A percentile compares a stretch with the other conserved stretches of the same genome.
Conservation (phyloP, 1,140 invertebrate genomes). For the Reticulitermes speratus region DNA sequence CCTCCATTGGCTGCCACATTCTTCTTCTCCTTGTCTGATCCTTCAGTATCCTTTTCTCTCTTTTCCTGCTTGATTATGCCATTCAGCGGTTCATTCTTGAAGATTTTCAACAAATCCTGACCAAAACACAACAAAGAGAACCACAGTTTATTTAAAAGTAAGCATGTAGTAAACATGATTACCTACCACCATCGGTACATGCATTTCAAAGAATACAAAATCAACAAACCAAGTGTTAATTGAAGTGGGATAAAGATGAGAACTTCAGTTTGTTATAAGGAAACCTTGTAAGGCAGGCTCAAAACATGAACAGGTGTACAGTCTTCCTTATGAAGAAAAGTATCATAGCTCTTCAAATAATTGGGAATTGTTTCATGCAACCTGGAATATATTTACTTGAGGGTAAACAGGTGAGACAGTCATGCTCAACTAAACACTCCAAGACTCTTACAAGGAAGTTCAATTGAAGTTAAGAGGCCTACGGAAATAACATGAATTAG, state of each 20-base stretch:
- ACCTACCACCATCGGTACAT: not conserved
- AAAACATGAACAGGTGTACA: no score
- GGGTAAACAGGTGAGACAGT: no score
- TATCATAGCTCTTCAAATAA: no score
- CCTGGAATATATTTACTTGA: no score
- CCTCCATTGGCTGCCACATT: conserved; percentile 52
- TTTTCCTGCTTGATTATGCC: conserved; percentile 58
- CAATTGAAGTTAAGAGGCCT: no score
- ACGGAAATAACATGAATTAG: no score
- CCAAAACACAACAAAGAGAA: conserved; percentile 14
- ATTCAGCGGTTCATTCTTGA: conserved; percentile 46
- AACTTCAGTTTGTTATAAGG: not conserved
- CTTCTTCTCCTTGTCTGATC: conserved; percentile 53
- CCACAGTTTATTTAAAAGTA: not conserved
- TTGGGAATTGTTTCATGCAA: no score
- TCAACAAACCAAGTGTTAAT: no score
- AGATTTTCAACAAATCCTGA: conserved; percentile 38
- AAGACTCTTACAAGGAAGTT: no score
- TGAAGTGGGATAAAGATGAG: not conserved
- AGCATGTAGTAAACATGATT: not conserved
- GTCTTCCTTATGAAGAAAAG: no score
- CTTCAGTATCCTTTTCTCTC: conserved; percentile 52
- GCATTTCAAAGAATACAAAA: not conserved
- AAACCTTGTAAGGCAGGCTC: conserved; percentile 14
- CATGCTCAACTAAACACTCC: no score